Base-by-base conservation (phyloP, 2,797 vertebrate genomes). In the Limnodromus scolopaceus region DNA sequence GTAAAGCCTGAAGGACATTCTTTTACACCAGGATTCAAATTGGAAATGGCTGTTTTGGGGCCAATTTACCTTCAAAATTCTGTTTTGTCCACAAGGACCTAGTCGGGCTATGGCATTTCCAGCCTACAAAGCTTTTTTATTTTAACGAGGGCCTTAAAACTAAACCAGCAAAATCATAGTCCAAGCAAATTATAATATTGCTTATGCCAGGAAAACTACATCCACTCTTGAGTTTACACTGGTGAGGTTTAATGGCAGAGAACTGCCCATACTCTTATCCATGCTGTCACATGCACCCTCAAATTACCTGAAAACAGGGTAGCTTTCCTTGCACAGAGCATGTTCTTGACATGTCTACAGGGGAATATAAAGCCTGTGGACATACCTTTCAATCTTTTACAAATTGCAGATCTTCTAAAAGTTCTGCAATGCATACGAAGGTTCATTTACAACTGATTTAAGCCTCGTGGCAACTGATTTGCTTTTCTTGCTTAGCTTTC, bases 31-130 rank as follows among this genome's bases (percentile, higher is more conserved):
- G 61, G 46, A 72, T 83, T 89, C 84, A 36, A 94, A 92, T 65
- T 86, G 76, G 61, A 96, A 96, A 87, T 93, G 72, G 69, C 61
- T 95, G 72, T 32, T 94, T 90, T 12, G 65, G 54, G 83, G 51
- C 46, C 77, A 90, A 28, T 92, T 90, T 79, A 58, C 65, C 57
- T 96, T 85, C 72, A 84, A 46, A 92, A 84, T 92, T 79, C 53
- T 86, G 51, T 48, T 88, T 86, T 86, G 69, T 85, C 54, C 36
- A 71, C 66, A 69, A 95, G 54, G 60, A 95, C 39, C 41, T 64
- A 43, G 69, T 58, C 0, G 0, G 43, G 27, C 84, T 84, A 22
- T 48, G 76, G 61, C 76, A 78, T 75, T 95, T 96, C 34, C 70
- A 92, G 30, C 46, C 65, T 95, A 75, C 81, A 89, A 91, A 86